These are phyloP conservation scores for Lota lota DNA, from an alignment of 2,113 vertebrate genomes.

Conservation along the genomic window DNA sequence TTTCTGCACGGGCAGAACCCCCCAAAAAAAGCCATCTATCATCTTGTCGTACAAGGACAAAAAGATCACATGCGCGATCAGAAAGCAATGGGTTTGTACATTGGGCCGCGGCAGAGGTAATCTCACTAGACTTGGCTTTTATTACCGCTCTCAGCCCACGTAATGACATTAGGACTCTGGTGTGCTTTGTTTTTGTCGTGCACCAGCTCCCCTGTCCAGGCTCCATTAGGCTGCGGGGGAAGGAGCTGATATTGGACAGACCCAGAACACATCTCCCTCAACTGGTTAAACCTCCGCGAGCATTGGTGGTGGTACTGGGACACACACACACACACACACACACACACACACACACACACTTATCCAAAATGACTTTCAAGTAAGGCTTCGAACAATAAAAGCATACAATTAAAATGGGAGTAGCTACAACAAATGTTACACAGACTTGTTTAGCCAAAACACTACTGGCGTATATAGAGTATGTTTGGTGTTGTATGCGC, in stretches of 20 bases:
- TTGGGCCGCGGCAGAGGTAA: slow-evolving; percentile 54
- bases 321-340: not conserved
- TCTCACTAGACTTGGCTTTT: slow-evolving; percentile 69
- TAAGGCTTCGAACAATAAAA: no score
- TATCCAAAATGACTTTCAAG: no score
- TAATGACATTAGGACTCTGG: slow-evolving; percentile 73
- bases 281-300: slow-evolving; percentile 65
- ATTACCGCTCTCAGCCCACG: slow-evolving; percentile 67
- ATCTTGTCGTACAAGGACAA: slow-evolving; percentile 55
- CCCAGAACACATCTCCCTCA: slow-evolving; percentile 58
- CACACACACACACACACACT: not conserved
- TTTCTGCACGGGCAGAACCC: slow-evolving; percentile 40
- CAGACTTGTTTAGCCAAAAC: no score
- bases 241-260: slow-evolving; percentile 64
- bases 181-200: slow-evolving; percentile 59
- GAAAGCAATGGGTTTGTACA: slow-evolving; percentile 58
- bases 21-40: slow-evolving; percentile 52
- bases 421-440: no score
- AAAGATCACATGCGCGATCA: slow-evolving; percentile 47
- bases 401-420: no score
- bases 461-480: no score
- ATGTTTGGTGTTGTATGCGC: no score
- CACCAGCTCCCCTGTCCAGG: slow-evolving; percentile 56
- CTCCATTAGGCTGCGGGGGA: slow-evolving; percentile 59
- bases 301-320: slow-evolving; percentile 5